phyloP scores from a whole-genome alignment of 2,113 vertebrate species.

The Corvus hawaiiensis region DNA sequence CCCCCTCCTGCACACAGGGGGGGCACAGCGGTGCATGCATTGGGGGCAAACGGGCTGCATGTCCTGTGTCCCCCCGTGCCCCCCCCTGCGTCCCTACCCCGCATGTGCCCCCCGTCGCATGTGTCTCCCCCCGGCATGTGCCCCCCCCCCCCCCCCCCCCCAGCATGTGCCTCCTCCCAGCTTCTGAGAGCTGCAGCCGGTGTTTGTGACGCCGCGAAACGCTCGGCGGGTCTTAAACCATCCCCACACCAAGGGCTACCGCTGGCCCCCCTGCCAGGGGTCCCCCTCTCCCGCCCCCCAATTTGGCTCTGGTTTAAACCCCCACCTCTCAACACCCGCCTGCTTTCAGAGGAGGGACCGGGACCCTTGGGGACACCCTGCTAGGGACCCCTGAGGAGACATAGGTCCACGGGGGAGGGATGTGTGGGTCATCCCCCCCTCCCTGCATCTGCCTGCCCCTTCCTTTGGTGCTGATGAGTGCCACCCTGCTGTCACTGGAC shows the following conservation, averaged over 20 bases:
- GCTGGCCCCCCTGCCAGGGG: background rate
- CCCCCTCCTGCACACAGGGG: background rate
- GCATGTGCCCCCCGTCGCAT: background rate
- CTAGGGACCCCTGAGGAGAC: background rate
- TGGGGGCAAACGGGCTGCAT: background rate
- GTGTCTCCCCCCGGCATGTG: background rate
- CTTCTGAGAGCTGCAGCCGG: background rate
- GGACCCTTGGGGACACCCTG: background rate
- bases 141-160: too few species aligned
- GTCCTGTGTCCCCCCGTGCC: background rate
- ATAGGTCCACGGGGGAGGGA: background rate
- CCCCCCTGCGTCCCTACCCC: background rate
- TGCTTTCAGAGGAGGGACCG: slow-evolving; percentile 13
- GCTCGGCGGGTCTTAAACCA: background rate
- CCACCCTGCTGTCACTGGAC: background rate
- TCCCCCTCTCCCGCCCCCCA: background rate
- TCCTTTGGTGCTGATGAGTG: background rate
- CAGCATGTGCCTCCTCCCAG: background rate
- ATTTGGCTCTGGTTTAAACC: background rate
- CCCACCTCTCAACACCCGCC: background rate
- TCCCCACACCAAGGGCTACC: background rate
- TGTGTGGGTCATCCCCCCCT: background rate
- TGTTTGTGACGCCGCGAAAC: background rate
- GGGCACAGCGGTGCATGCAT: background rate
- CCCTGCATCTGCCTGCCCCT: background rate